These are phyloP conservation scores for Peromyscus aztecus DNA, from an alignment of 2,797 vertebrate species.

Conservation along the genomic window DNA sequence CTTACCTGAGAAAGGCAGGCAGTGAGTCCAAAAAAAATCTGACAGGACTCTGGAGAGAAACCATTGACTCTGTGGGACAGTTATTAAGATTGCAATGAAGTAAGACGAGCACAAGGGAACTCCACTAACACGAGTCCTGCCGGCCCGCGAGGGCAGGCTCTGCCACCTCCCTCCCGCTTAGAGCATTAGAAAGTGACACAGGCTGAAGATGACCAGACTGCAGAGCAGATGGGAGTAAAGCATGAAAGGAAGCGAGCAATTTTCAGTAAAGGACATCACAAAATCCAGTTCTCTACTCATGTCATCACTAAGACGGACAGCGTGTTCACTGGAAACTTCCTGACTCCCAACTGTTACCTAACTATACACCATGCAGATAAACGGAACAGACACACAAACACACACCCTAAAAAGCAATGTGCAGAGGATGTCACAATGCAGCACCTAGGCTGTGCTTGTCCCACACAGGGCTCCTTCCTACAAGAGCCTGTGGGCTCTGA, in stretches of 20 bases:
- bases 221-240: not conserved
- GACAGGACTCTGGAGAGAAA: constrained; percentile 98
- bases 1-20: constrained; percentile 97
- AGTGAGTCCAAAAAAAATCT: constrained; percentile 97
- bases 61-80: constrained; percentile 93
- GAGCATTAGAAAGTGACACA: constrained; percentile 33
- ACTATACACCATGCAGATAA: not conserved
- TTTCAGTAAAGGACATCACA: not conserved
- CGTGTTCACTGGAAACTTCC: not conserved
- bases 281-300: not conserved
- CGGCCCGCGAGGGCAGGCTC: not conserved
- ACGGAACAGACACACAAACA: not conserved
- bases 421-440: too few relatives aligned
- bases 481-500: not conserved
- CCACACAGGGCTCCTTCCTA: not conserved
- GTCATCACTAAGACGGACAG: not conserved
- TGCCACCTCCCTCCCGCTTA: not conserved
- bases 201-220: not conserved
- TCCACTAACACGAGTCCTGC: not conserved
- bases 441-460: not conserved
- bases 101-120: not conserved
- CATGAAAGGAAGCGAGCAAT: not conserved
- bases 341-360: not conserved
- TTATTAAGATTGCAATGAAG: constrained; percentile 88
- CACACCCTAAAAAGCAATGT: not conserved